A percentile compares a stretch with the other conserved stretches of the same genome.
These are phyloP conservation scores for Anthonomus grandis DNA, from an alignment of 1,140 invertebrate genomes.

Conservation along the genomic window DNA sequence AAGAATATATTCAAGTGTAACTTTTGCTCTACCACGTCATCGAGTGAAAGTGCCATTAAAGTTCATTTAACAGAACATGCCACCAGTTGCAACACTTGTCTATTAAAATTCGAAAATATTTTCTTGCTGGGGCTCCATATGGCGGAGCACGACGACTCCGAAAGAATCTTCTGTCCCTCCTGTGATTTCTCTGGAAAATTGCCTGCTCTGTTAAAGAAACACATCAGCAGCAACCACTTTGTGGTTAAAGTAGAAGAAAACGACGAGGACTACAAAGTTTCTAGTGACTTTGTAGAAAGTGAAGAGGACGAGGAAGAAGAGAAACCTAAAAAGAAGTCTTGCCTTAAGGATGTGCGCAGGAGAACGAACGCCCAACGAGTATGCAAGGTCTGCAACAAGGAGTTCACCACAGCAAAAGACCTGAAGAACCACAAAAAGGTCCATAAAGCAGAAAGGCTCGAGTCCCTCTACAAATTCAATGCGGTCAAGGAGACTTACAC, in stretches of 20 bases:
- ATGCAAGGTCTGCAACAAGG: conserved; percentile 13
- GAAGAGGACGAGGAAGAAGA: not conserved
- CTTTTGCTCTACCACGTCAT: conserved; percentile 8
- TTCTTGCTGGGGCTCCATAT: conserved; percentile 23
- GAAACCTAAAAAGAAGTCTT: not conserved
- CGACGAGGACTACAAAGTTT: not conserved
- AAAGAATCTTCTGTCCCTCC: conserved; percentile 27
- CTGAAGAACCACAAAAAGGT: conserved; percentile 18
- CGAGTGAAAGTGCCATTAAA: conserved; percentile 2
- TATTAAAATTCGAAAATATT: conserved; percentile 6
- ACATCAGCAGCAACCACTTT: conserved; percentile 16
- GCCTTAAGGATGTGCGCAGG: conserved; percentile 6
- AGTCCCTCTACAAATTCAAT: conserved; percentile 12
- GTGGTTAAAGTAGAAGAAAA: conserved; percentile 3
- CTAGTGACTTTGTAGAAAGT: too few relatives aligned
- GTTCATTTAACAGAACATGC: conserved; percentile 6
- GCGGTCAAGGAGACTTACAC: conserved; percentile 11
- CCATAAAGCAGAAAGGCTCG: conserved; percentile 13
- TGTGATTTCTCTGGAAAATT: conserved; percentile 16
- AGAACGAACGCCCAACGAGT: conserved; percentile 3
- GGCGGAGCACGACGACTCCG: conserved; percentile 14
- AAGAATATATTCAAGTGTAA: conserved; percentile 10
- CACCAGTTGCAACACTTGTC: conserved; percentile 10
- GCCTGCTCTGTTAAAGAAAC: conserved; percentile 6
- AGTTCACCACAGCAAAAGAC: conserved; percentile 10